Evolutionary conservation across 1,140 invertebrate genomes (phyloP), one percentile per base, ranked within the genome.

Genomic region (Bemisia tabaci): DNA sequence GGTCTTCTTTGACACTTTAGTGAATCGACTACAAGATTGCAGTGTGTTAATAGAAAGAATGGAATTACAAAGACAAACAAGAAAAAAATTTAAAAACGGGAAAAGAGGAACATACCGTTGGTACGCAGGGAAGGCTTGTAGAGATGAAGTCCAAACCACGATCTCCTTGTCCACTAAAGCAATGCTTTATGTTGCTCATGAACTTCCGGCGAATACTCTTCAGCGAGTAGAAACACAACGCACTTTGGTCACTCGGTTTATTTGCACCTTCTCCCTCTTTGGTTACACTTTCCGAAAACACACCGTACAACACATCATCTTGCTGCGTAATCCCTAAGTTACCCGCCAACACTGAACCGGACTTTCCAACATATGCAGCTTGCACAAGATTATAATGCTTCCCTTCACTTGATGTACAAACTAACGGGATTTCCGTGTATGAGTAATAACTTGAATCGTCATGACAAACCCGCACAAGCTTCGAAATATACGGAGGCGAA

Each of bases 371-470:
- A 76, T 89, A 95, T 0, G 92, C 94, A 0, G 95, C 93, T 76
- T 97, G 93, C 2, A 95, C 88, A 2, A 98, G 79, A 78, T 97
- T 97, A 74, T 95, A 97, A 70, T 86, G 86, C 26, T 84, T 85
- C 2, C 85, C 87, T 26, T 87, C 88, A 60, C 84, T 82, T 71
- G 83, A 83, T 24, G 87, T 90, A 77, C 97, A 99, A 68, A 96
- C 90, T 71, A 99, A 88, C 1, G 95, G 94, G 69, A 98, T 94
- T 80, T 98, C 97, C 5, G 93, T 96, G 77, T 98, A 99, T 0
- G 95, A 98, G 77, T 96, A 95, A 79, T 95, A 98, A 75, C 95
- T 90, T 68, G 90, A 85, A 76, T 99, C 97, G 73, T 95, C 91
- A 72, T 97, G 93, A 76, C 97, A 99, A 21, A 99, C 90, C 26